A percentile compares a stretch with the other conserved stretches of the same genome.
These are phyloP conservation scores for Heliornis fulica DNA, from an alignment of 2,113 vertebrate species.

Conservation along the genomic window DNA sequence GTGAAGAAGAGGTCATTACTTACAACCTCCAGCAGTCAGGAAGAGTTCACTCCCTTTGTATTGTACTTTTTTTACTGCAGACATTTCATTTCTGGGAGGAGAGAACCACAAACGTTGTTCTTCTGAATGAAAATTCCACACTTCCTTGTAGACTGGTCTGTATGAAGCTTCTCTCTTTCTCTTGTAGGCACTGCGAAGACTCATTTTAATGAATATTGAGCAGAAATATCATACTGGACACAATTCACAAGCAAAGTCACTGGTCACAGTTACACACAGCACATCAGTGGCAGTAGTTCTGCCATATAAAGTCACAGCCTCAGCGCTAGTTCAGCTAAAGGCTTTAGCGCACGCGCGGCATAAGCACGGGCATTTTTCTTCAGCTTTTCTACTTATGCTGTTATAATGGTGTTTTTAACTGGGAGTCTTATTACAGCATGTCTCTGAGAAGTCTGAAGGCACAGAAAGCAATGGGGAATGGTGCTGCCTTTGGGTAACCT, in stretches of 20 bases:
- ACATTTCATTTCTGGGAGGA: neutral
- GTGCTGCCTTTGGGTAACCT: slow-evolving; percentile 17
- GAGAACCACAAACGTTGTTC: neutral
- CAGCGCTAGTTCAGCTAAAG: neutral
- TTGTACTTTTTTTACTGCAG: neutral
- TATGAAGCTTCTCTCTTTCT: neutral
- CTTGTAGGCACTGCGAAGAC: neutral
- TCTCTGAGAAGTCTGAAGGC: neutral
- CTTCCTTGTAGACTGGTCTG: neutral
- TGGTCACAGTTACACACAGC: neutral
- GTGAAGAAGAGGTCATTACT: neutral
- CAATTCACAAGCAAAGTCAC: neutral
- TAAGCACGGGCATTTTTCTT: neutral
- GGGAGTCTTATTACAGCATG: neutral
- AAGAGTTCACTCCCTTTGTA: neutral
- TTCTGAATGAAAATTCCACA: slow-evolving; percentile 9
- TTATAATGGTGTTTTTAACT: neutral
- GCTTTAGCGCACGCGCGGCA: neutral
- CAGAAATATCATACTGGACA: neutral
- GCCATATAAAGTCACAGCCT: neutral
- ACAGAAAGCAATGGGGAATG: neutral
- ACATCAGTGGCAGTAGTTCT: neutral
- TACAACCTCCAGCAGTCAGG: neutral
- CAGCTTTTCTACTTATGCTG: neutral
- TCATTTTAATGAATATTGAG: neutral